Percentiles rank a stretch among this genome's conserved stretches.
phyloP scores from a whole-genome alignment of 2,797 vertebrate genomes.

The Brachyrhaphis roseni region DNA sequence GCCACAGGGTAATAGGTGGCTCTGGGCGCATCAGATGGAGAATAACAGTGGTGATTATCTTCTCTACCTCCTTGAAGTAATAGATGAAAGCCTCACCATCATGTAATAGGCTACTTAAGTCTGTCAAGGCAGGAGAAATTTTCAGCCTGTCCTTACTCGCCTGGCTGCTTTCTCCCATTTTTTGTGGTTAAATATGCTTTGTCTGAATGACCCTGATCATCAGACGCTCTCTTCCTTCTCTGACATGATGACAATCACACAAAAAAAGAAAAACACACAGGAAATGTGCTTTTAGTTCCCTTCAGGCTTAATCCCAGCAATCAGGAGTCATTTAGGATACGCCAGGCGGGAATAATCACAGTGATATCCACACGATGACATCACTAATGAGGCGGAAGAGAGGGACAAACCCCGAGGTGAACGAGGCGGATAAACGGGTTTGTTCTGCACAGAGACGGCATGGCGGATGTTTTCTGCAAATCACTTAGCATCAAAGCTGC shows the following conservation, averaged over 20 bases:
- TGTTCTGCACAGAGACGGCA: constrained; percentile 40
- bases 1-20: constrained; percentile 73
- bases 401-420: constrained; percentile 44
- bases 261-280: constrained; percentile 20
- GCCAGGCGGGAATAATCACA: constrained; percentile 65
- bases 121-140: constrained; percentile 74
- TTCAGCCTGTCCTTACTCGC: constrained; percentile 68
- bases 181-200: constrained; percentile 76
- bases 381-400: constrained; percentile 65
- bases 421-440: constrained; percentile 45
- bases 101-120: constrained; percentile 82
- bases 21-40: constrained; percentile 67
- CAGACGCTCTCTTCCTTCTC: constrained; percentile 35
- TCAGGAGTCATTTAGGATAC: constrained; percentile 72
- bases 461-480: constrained; percentile 31
- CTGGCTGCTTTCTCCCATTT: constrained; percentile 49
- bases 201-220: constrained; percentile 68
- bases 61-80: constrained; percentile 82
- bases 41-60: constrained; percentile 80
- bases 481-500: constrained; percentile 32
- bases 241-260: constrained; percentile 63
- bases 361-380: constrained; percentile 62
- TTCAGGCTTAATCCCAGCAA: constrained; percentile 65
- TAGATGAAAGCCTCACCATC: constrained; percentile 78
- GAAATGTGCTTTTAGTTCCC: constrained; percentile 63